These are phyloP conservation scores for Nomada ferruginata DNA, from an alignment of 2,888 invertebrate species.

Conservation along the genomic window DNA sequence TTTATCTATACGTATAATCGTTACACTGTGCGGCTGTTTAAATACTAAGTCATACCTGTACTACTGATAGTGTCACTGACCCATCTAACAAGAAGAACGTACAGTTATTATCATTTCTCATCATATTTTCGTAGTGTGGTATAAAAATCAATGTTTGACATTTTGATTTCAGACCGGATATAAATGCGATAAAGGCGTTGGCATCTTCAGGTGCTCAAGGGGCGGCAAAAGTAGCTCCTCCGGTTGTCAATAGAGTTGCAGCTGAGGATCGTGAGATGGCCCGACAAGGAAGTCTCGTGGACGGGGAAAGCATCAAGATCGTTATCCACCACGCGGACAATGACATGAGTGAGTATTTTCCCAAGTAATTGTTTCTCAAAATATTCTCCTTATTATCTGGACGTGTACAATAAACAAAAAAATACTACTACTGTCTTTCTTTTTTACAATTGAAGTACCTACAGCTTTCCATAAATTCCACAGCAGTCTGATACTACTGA, in stretches of 20 bases:
- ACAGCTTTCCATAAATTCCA: no score
- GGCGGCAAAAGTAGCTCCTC: slow-evolving; percentile 84
- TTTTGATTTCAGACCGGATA: slow-evolving; percentile 88
- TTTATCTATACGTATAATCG: no score
- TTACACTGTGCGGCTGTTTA: no score
- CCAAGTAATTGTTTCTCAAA: slow-evolving; percentile 25
- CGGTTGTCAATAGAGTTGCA: slow-evolving; percentile 87
- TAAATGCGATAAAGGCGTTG: slow-evolving; percentile 86
- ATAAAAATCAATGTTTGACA: neutral
- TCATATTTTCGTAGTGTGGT: neutral
- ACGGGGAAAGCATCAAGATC: slow-evolving; percentile 96
- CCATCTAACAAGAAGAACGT: no score
- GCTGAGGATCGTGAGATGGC: slow-evolving; percentile 88
- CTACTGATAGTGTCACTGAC: no score
- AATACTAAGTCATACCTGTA: no score
- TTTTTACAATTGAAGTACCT: no score
- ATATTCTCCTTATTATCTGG: neutral
- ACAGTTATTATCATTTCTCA: neutral
- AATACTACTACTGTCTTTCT: no score
- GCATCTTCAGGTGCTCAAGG: slow-evolving; percentile 81
- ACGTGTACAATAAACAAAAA: no score
- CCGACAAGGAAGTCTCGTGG: slow-evolving; percentile 93
- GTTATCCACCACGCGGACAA: slow-evolving; percentile 96
- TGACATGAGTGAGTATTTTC: slow-evolving; percentile 80
- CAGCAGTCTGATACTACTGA: no score